Conservation (phyloP, 2,797 vertebrate species). For the Semaprochilodus insignis region DNA sequence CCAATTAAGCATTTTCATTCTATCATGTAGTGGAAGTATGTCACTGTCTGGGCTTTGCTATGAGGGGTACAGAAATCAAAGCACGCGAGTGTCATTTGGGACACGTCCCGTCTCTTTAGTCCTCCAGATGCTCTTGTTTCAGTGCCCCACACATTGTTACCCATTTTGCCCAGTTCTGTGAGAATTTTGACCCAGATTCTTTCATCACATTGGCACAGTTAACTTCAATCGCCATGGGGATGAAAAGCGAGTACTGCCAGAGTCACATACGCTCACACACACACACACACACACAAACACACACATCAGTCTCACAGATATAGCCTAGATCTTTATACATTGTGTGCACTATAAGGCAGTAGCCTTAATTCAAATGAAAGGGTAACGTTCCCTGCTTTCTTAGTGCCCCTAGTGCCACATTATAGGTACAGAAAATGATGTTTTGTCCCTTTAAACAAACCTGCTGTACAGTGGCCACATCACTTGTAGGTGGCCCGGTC, state of each 20-base stretch:
- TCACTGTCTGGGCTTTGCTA: not conserved
- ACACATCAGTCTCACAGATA: not conserved
- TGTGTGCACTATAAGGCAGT: not conserved
- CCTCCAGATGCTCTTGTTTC: slow-evolving; percentile 17
- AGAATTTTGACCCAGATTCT: slow-evolving; percentile 46
- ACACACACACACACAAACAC: not conserved
- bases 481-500: no score
- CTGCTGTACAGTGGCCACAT: no score
- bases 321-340: slow-evolving; percentile 12
- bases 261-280: not conserved
- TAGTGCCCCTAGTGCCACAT: no score
- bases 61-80: not conserved
- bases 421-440: no score
- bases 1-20: slow-evolving; percentile 1
- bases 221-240: slow-evolving; percentile 7
- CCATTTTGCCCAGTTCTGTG: not conserved
- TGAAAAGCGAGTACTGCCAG: not conserved
- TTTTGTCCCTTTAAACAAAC: no score
- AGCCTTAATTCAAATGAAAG: not conserved
- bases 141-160: not conserved
- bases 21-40: not conserved
- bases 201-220: slow-evolving; percentile 30
- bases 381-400: no score
- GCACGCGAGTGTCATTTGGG: slow-evolving; percentile 16
- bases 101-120: not conserved